phyloP scores from a whole-genome alignment of 1,140 invertebrate genomes.

The Pseudomyrmex concolor region DNA sequence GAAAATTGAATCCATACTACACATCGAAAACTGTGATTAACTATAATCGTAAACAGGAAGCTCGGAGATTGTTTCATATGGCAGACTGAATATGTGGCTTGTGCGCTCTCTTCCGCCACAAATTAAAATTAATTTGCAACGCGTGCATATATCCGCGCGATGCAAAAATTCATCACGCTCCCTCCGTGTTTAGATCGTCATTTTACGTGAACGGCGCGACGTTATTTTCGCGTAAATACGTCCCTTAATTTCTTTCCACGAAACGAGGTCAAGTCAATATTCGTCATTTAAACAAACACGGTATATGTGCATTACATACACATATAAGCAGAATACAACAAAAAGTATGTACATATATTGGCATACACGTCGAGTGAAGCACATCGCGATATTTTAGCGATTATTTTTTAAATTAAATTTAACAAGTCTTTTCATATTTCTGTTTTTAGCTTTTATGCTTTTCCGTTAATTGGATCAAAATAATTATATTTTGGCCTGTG shows the following conservation, averaged over 20 bases:
- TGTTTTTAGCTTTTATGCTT: background rate
- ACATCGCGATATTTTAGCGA: slow-evolving; percentile 1
- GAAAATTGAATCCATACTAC: background rate
- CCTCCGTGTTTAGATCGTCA: background rate
- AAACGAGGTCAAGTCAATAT: slow-evolving; percentile 52
- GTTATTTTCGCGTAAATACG: slow-evolving; percentile 43
- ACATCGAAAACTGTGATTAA: background rate
- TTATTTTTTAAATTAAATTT: slow-evolving; percentile 42
- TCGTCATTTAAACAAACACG: slow-evolving; percentile 39
- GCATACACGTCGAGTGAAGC: background rate
- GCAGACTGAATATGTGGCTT: background rate
- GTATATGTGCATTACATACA: too few species aligned
- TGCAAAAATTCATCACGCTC: background rate
- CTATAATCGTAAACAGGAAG: background rate
- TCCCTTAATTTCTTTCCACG: background rate
- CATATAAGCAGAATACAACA: too few species aligned
- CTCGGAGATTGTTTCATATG: slow-evolving; percentile 7
- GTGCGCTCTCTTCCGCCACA: slow-evolving; percentile 1
- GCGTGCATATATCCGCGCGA: background rate
- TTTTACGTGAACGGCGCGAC: background rate
- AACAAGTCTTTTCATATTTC: background rate
- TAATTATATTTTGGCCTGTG: too few species aligned
- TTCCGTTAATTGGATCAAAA: too few species aligned
- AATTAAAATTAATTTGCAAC: slow-evolving; percentile 40
- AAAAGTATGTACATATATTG: too few species aligned